Evolutionary conservation across 2,113 vertebrate genomes (phyloP).

Genomic region (Solea solea): DNA sequence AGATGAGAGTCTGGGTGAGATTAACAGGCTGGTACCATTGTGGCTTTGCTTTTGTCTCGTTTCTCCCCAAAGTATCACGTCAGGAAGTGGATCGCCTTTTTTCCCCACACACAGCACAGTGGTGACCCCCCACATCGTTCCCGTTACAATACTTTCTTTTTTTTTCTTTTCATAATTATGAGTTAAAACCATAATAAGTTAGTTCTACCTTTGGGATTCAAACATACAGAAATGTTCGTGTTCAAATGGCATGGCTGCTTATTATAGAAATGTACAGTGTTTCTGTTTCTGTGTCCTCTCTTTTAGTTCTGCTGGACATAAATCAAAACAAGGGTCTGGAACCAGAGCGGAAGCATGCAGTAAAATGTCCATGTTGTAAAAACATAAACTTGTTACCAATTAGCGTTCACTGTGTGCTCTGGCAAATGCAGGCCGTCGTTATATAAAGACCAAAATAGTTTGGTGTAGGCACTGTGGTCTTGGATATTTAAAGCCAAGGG

Average conservation of each 20-base stretch:
- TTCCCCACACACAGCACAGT: constrained; percentile 20
- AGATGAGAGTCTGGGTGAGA: constrained; percentile 64
- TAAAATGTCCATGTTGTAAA: constrained; percentile 60
- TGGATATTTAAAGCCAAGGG: constrained; percentile 13
- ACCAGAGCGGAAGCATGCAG: constrained; percentile 38
- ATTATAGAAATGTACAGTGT: constrained; percentile 13
- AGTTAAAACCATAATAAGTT: not conserved
- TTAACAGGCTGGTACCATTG: constrained; percentile 61
- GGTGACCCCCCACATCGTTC: constrained; percentile 46
- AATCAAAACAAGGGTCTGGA: constrained; percentile 32
- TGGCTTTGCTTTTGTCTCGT: constrained; percentile 59
- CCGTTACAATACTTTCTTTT: constrained; percentile 19
- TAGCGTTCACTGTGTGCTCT: constrained; percentile 66
- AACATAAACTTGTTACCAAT: constrained; percentile 71
- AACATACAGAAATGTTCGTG: constrained; percentile 3
- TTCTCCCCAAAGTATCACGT: constrained; percentile 38
- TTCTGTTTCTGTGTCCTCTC: constrained; percentile 8
- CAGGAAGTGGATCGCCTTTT: constrained; percentile 55
- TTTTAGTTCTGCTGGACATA: constrained; percentile 27
- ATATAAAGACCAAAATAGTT: constrained; percentile 67
- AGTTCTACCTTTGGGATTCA: constrained; percentile 6
- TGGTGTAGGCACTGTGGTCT: constrained; percentile 12
- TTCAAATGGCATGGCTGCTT: not conserved
- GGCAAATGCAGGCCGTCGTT: constrained; percentile 60
- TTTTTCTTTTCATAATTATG: constrained; percentile 1